Percentiles rank a stretch among this genome's conserved stretches.
phyloP scores from a whole-genome alignment of 2,797 vertebrate genomes.

The Gallirallus australis region DNA sequence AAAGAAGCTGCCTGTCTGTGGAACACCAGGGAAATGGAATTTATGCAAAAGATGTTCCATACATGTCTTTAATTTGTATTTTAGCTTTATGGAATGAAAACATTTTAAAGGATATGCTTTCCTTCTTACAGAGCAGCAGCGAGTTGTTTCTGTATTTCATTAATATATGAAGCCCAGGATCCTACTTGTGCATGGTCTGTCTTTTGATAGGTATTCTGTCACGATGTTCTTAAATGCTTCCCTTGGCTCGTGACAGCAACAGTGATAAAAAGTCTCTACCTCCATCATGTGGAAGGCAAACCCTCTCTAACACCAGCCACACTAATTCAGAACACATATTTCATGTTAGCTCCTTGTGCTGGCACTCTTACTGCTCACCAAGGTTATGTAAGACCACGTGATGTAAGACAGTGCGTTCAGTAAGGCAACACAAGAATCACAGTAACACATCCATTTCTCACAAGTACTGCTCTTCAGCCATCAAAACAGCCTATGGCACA shows the following conservation, averaged over 20 bases:
- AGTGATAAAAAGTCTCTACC: neutral
- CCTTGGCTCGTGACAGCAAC: neutral
- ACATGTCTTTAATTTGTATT: neutral
- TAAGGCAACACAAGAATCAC: conserved; percentile 9
- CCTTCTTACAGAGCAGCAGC: neutral
- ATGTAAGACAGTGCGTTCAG: neutral
- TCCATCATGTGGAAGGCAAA: neutral
- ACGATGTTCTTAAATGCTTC: neutral
- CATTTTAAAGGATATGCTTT: neutral
- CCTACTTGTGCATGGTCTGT: neutral
- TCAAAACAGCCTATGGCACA: neutral
- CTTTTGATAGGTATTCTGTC: neutral
- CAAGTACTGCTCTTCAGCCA: neutral
- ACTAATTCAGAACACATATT: neutral
- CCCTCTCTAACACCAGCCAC: neutral
- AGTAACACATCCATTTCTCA: neutral
- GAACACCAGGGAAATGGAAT: neutral
- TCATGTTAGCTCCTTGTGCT: neutral
- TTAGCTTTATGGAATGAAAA: neutral
- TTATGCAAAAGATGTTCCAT: neutral
- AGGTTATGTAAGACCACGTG: neutral
- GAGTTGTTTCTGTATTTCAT: neutral
- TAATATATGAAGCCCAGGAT: neutral
- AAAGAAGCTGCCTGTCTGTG: neutral
- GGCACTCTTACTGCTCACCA: neutral